Conservation (phyloP, 2,888 invertebrate species). For the Platycheirus albimanus region DNA sequence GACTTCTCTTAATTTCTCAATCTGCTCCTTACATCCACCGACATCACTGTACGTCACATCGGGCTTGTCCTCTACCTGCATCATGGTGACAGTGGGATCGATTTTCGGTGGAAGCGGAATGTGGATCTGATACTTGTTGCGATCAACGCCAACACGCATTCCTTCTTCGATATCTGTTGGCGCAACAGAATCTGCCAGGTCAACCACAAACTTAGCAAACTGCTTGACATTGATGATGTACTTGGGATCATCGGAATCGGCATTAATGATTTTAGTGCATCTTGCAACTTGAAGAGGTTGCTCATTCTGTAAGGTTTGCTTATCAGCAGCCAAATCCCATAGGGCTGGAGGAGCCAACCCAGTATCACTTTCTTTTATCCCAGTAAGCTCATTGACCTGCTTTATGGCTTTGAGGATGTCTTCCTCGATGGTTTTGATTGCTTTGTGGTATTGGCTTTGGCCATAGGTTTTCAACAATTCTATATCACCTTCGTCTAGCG, state of each 20-base stretch:
- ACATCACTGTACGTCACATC: slow-evolving; percentile 99
- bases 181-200: slow-evolving; percentile 98
- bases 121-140: slow-evolving; percentile 99
- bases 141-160: slow-evolving; percentile 98
- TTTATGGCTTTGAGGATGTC: slow-evolving; percentile 98
- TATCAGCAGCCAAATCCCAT: slow-evolving; percentile 99
- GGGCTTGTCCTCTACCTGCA: slow-evolving; percentile 99
- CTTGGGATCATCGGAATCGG: slow-evolving; percentile 98
- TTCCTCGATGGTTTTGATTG: slow-evolving; percentile 96
- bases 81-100: slow-evolving; percentile 99
- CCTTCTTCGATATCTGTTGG: slow-evolving; percentile 99
- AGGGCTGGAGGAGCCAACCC: slow-evolving; percentile 98
- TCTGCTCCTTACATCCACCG: slow-evolving; percentile 99
- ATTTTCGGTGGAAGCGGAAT: slow-evolving; percentile 99
- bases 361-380: slow-evolving; percentile 99
- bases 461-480: slow-evolving; percentile 97
- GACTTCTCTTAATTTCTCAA: slow-evolving; percentile 98
- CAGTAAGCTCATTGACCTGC: slow-evolving; percentile 95
- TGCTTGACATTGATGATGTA: slow-evolving; percentile 99
- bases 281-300: slow-evolving; percentile 97
- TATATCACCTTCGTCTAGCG: slow-evolving; percentile 99
- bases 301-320: slow-evolving; percentile 98
- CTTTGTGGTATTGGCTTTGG: slow-evolving; percentile 98
- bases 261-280: slow-evolving; percentile 99
- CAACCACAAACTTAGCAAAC: slow-evolving; percentile 99